phyloP scores from a whole-genome alignment of 2,797 vertebrate genomes.

The Hydrocynus forskahlii region DNA sequence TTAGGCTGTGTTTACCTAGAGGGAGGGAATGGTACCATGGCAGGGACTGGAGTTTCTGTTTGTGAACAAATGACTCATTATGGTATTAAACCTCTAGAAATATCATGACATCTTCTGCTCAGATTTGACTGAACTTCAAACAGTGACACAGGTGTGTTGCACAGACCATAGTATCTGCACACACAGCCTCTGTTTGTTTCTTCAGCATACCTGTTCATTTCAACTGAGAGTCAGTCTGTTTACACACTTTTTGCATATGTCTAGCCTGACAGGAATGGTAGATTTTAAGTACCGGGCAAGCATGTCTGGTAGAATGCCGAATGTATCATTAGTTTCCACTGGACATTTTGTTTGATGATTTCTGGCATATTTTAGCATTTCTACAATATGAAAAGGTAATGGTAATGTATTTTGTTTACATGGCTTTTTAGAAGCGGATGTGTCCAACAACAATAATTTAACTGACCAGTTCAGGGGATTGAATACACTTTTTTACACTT shows the following conservation, averaged over 20 bases:
- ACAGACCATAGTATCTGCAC: not conserved
- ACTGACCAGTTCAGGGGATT: not conserved
- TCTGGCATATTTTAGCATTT: not conserved
- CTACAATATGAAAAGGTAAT: not conserved
- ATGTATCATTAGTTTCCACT: slow-evolving; percentile 11
- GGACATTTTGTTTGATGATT: not conserved
- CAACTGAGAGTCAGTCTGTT: slow-evolving; percentile 1
- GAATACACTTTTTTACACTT: no score
- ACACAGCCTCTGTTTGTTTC: not conserved
- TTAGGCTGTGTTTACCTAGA: slow-evolving; percentile 11
- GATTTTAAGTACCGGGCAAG: slow-evolving; percentile 8
- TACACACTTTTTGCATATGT: slow-evolving; percentile 30
- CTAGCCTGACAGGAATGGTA: slow-evolving; percentile 12
- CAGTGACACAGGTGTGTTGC: not conserved
- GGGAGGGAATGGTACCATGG: not conserved
- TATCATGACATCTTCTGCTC: not conserved
- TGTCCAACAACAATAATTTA: not conserved
- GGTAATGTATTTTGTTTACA: not conserved
- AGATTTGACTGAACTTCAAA: slow-evolving; percentile 6
- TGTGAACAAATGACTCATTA: slow-evolving; percentile 6
- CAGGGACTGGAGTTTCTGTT: not conserved
- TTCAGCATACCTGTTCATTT: slow-evolving; percentile 5
- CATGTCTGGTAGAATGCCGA: slow-evolving; percentile 18
- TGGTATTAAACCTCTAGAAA: not conserved
- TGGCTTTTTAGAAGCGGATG: not conserved